Percentiles rank a stretch among this genome's conserved stretches.
Evolutionary conservation across 2,888 invertebrate species (phyloP).

Genomic region (Mayetiola destructor): DNA sequence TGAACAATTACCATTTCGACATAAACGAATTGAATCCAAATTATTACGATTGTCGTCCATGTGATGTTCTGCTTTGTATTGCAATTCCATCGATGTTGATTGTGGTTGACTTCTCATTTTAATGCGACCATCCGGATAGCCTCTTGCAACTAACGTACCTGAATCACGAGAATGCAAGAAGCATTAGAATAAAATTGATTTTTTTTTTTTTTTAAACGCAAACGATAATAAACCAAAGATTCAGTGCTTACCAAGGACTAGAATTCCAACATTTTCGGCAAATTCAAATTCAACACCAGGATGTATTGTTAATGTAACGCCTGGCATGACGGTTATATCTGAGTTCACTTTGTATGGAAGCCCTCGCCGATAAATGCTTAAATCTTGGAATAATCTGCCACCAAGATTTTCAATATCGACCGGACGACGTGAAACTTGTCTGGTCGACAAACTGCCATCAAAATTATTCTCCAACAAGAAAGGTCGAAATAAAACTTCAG

Average conservation of each 20-base stretch:
- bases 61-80: constrained; percentile 28
- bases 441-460: constrained; percentile 59
- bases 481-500: constrained; percentile 79
- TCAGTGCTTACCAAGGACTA: constrained; percentile 61
- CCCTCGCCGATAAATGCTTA: constrained; percentile 46
- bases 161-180: neutral
- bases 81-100: constrained; percentile 24
- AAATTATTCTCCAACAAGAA: constrained; percentile 65
- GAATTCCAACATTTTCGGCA: constrained; percentile 85
- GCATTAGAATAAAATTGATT: no score
- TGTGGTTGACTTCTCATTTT: constrained; percentile 50
- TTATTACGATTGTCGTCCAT: constrained; percentile 42
- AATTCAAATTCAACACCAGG: constrained; percentile 88
- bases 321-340: constrained; percentile 96
- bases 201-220: no score
- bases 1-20: constrained; percentile 59
- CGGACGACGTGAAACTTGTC: constrained; percentile 42
- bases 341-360: constrained; percentile 66
- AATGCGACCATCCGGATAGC: constrained; percentile 59
- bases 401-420: constrained; percentile 55
- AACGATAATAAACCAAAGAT: neutral
- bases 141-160: constrained; percentile 60
- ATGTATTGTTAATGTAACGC: constrained; percentile 67
- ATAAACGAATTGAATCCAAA: constrained; percentile 57
- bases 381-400: constrained; percentile 55